phyloP scores from a whole-genome alignment of 2,113 vertebrate species.

The Mustelus asterias region DNA sequence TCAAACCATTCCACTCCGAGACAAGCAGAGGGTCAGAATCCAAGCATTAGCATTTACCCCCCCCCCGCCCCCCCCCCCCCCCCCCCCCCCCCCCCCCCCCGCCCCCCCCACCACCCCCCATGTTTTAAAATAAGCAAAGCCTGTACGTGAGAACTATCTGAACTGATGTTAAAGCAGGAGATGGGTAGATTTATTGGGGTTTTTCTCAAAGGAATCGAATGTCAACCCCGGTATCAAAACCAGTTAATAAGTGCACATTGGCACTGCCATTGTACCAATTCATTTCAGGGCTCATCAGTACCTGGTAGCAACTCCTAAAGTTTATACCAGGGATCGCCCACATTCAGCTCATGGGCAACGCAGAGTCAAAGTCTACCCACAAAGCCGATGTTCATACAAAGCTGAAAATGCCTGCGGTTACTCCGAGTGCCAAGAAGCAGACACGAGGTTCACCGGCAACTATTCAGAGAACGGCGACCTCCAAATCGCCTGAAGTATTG shows the following conservation, averaged over 20 bases:
- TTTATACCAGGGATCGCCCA: neutral
- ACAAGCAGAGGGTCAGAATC: neutral
- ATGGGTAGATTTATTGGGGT: no score
- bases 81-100: neutral
- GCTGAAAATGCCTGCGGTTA: no score
- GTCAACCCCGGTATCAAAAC: neutral
- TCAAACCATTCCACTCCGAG: neutral
- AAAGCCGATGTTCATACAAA: no score
- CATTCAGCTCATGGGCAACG: neutral
- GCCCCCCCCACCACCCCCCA: neutral
- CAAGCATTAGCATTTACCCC: neutral
- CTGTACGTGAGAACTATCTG: neutral
- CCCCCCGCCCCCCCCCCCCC: neutral
- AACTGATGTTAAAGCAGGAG: neutral
- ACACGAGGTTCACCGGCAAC: no score
- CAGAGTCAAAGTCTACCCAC: no score
- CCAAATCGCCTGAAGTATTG: no score
- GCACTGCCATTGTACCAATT: neutral
- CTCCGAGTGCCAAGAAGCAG: no score
- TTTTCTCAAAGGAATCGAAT: neutral
- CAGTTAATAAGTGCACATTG: neutral
- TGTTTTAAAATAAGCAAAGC: neutral
- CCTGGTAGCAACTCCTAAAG: neutral
- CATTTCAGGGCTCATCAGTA: neutral
- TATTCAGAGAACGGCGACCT: no score